Conservation (phyloP, 1,140 invertebrate genomes). For the Zaprionus ornatus region DNA sequence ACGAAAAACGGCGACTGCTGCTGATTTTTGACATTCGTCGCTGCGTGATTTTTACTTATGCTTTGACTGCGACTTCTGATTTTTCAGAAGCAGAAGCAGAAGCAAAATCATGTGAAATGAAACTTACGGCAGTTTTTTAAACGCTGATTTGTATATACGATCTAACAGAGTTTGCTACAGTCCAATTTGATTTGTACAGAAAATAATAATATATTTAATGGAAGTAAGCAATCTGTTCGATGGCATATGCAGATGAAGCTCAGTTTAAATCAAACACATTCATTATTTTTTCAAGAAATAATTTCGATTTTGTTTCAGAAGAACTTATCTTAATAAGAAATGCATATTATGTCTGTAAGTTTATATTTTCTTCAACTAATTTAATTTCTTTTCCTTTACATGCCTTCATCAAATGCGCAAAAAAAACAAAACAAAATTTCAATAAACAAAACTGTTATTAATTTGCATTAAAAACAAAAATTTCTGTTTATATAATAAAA, state of each 20-base stretch:
- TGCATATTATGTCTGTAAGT: constrained; percentile 1
- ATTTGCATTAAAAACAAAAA: constrained; percentile 47
- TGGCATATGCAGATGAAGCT: constrained; percentile 15
- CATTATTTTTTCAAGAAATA: neutral
- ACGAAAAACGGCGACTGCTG: too few species aligned
- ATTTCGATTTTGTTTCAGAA: constrained; percentile 2
- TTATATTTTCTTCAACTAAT: constrained; percentile 53
- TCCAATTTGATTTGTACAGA: neutral
- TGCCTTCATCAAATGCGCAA: constrained; percentile 59
- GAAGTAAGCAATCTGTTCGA: constrained; percentile 18
- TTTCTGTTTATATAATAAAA: constrained; percentile 55
- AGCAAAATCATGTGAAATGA: too few species aligned
- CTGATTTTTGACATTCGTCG: too few species aligned
- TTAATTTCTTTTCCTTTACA: constrained; percentile 61
- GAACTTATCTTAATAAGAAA: neutral
- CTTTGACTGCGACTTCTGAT: too few species aligned
- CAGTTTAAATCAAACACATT: neutral
- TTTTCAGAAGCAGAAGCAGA: too few species aligned
- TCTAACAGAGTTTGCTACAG: constrained; percentile 39
- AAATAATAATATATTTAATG: constrained; percentile 50
- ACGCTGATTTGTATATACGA: constrained; percentile 58
- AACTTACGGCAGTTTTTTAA: too few species aligned
- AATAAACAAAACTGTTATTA: constrained; percentile 34
- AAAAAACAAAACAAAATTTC: constrained; percentile 10
- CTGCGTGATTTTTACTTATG: too few species aligned